Evolutionary conservation across 1,140 invertebrate genomes (phyloP).

Genomic region (Drosophila yakuba): DNA sequence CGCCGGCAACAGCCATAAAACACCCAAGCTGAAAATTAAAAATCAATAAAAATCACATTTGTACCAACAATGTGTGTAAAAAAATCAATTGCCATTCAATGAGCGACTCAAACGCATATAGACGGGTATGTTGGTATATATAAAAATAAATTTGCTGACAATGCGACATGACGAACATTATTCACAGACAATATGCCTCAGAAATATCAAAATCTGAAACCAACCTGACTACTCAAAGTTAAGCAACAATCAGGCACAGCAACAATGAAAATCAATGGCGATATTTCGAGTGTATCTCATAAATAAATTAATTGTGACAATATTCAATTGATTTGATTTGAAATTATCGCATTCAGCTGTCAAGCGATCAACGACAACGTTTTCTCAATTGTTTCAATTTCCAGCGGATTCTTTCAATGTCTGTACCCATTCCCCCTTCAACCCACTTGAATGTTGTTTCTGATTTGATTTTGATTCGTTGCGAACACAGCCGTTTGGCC

Average conservation of each 20-base stretch:
- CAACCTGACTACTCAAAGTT: conserved; percentile 23
- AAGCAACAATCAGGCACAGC: conserved; percentile 12
- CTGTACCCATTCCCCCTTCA: conserved; percentile 4
- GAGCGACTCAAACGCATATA: conserved; percentile 27
- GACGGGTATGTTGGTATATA: conserved; percentile 11
- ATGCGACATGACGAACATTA: conserved; percentile 38
- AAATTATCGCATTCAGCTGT: conserved; percentile 81
- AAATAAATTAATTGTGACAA: conserved; percentile 82
- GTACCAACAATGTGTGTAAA: conserved; percentile 31
- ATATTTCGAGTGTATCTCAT: conserved; percentile 64
- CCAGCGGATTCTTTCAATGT: conserved; percentile 25
- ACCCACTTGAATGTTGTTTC: conserved; percentile 30
- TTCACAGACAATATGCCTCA: conserved; percentile 32
- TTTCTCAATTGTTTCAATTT: conserved; percentile 69
- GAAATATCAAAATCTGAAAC: conserved; percentile 36
- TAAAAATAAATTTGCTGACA: conserved; percentile 24
- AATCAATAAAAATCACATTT: conserved; percentile 75
- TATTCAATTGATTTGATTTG: conserved; percentile 82
- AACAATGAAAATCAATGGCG: conserved; percentile 35
- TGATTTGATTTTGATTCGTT: conserved; percentile 57
- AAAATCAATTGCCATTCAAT: conserved; percentile 63
- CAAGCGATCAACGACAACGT: conserved; percentile 45
- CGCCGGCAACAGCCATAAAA: conserved; percentile 62
- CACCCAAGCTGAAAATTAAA: conserved; percentile 71
- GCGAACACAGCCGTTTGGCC: conserved; percentile 33